These are phyloP conservation scores for Caenorhabditis sinica DNA, from an alignment of 2,888 invertebrate species.

Conservation along the genomic window DNA sequence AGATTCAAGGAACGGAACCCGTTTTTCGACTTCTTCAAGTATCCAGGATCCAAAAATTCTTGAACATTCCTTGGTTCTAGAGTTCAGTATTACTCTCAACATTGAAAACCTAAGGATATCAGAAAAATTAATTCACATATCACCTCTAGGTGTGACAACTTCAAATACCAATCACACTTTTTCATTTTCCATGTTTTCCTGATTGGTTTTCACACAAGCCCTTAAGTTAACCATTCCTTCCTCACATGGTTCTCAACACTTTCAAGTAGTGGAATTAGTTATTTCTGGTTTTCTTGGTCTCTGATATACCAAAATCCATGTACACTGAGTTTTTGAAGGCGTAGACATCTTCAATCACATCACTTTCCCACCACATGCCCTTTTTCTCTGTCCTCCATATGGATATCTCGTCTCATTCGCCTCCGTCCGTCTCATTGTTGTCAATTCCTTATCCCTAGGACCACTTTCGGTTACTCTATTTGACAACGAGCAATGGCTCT, in stretches of 20 bases:
- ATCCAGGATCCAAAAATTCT: too few relatives aligned
- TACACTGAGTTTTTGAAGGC: background rate
- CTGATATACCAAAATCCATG: constrained; percentile 6
- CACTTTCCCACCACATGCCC: constrained; percentile 45
- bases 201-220: background rate
- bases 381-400: constrained; percentile 15
- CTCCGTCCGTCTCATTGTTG: constrained; percentile 7
- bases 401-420: background rate
- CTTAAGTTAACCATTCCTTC: background rate
- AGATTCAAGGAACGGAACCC: background rate
- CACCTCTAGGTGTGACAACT: background rate
- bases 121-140: background rate
- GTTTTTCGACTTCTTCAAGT: background rate
- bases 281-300: background rate
- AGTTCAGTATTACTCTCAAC: too few relatives aligned
- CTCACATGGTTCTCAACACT: background rate
- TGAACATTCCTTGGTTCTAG: too few relatives aligned
- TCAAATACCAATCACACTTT: background rate
- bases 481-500: constrained; percentile 22
- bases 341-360: constrained; percentile 33
- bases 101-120: too few relatives aligned
- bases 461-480: constrained; percentile 35
- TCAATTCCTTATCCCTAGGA: constrained; percentile 28
- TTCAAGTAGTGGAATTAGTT: background rate
- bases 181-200: background rate